Percentiles rank a stretch among this genome's conserved stretches.
Conservation (phyloP, 2,888 invertebrate species). For the Agriopis aurantiaria region DNA sequence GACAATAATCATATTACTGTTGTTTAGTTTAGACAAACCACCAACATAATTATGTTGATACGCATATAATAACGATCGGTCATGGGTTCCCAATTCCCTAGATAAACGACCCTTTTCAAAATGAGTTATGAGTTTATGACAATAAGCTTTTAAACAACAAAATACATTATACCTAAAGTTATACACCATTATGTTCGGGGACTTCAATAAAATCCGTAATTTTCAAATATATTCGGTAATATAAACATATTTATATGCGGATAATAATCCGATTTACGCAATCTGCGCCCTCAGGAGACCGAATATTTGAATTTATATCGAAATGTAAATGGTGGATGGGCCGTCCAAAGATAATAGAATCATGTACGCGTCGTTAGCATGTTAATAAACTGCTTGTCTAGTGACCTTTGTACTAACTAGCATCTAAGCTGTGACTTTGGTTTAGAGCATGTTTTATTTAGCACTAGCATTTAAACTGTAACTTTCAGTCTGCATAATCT, state of each 20-base stretch:
- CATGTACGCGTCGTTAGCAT: constrained; percentile 32
- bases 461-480: neutral
- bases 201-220: constrained; percentile 12
- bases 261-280: constrained; percentile 27
- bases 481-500: too few species aligned
- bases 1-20: too few species aligned
- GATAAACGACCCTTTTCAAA: constrained; percentile 32
- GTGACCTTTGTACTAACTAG: constrained; percentile 12
- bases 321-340: constrained; percentile 31
- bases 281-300: constrained; percentile 21
- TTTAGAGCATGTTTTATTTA: too few species aligned
- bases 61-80: neutral
- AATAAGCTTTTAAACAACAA: constrained; percentile 16
- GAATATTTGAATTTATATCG: constrained; percentile 35
- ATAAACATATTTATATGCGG: constrained; percentile 9
- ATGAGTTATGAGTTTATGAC: constrained; percentile 31
- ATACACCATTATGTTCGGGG: constrained; percentile 26
- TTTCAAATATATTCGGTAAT: constrained; percentile 4
- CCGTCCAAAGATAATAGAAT: constrained; percentile 31
- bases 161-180: constrained; percentile 36
- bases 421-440: neutral
- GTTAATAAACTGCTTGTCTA: constrained; percentile 27
- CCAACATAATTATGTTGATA: too few species aligned
- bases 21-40: too few species aligned
- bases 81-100: neutral